Evolutionary conservation across 2,888 invertebrate genomes (phyloP).

Genomic region (Allolobophora icterica): DNA sequence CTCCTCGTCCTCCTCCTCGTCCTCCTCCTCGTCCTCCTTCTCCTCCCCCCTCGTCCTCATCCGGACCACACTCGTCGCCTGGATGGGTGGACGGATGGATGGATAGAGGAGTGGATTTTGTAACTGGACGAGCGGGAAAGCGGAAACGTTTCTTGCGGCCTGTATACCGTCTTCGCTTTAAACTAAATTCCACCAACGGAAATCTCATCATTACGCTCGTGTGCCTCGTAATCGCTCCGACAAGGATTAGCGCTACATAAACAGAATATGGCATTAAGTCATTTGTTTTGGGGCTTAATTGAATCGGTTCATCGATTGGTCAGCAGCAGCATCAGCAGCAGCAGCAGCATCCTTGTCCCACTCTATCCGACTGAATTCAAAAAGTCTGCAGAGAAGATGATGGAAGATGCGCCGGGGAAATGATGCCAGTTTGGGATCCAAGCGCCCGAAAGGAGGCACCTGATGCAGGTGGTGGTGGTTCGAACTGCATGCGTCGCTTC

Average conservation of each 20-base stretch:
- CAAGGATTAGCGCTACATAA: background rate
- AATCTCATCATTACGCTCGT: background rate
- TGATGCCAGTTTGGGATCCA: background rate
- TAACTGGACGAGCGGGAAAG: background rate
- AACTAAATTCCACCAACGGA: background rate
- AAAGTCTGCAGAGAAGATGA: background rate
- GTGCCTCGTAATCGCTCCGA: background rate
- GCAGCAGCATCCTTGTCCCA: background rate
- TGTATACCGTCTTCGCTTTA: background rate
- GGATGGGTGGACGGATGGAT: too few species aligned
- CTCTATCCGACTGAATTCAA: background rate
- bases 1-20: too few species aligned
- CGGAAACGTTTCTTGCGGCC: background rate
- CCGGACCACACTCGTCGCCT: too few species aligned
- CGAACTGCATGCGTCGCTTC: too few species aligned
- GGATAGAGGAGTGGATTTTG: background rate
- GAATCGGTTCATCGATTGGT: background rate
- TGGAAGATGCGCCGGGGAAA: background rate
- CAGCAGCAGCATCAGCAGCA: background rate
- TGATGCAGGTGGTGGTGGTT: too few species aligned
- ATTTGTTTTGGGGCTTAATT: background rate
- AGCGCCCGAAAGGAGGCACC: background rate
- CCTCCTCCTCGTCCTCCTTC: too few species aligned
- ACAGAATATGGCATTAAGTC: background rate
- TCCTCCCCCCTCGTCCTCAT: too few species aligned